phyloP scores from a whole-genome alignment of 1,140 invertebrate species.

The Drosophila quadrilineata region DNA sequence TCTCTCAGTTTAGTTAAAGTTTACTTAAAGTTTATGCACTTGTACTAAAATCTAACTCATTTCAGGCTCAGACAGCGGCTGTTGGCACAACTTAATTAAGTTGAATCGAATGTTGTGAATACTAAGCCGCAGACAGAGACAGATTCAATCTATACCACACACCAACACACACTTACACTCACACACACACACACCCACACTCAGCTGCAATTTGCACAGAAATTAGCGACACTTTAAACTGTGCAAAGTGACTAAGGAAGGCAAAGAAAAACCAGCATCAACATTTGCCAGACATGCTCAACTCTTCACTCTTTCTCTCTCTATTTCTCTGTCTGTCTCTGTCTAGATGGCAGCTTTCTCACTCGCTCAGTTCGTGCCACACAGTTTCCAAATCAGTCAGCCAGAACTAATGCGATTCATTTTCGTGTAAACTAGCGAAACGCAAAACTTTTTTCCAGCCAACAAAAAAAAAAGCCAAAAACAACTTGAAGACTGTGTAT shows the following conservation, averaged over 20 bases:
- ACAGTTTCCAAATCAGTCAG: conserved; percentile 43
- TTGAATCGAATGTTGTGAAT: conserved; percentile 47
- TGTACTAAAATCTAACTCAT: too few species aligned
- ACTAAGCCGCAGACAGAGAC: conserved; percentile 52
- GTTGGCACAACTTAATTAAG: conserved; percentile 55
- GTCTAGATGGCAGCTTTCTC: background rate
- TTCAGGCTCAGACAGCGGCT: too few species aligned
- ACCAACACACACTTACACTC: background rate
- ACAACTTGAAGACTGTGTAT: background rate
- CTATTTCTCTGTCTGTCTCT: background rate
- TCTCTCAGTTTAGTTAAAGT: conserved; percentile 6
- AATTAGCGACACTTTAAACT: conserved; percentile 57
- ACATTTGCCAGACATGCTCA: conserved; percentile 30
- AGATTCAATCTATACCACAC: too few species aligned
- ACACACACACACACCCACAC: conserved; percentile 17
- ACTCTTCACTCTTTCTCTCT: conserved; percentile 16
- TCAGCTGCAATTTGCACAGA: conserved; percentile 37
- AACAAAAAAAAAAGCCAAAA: conserved; percentile 5
- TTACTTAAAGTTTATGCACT: too few species aligned
- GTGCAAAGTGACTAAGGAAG: conserved; percentile 13
- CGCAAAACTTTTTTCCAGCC: conserved; percentile 28
- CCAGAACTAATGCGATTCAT: conserved; percentile 65
- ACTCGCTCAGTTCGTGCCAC: background rate
- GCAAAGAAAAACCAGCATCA: conserved; percentile 37
- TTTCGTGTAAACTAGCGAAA: conserved; percentile 64